These are phyloP conservation scores for Pteruthius melanotis DNA, from an alignment of 2,113 vertebrate genomes.

Conservation along the genomic window DNA sequence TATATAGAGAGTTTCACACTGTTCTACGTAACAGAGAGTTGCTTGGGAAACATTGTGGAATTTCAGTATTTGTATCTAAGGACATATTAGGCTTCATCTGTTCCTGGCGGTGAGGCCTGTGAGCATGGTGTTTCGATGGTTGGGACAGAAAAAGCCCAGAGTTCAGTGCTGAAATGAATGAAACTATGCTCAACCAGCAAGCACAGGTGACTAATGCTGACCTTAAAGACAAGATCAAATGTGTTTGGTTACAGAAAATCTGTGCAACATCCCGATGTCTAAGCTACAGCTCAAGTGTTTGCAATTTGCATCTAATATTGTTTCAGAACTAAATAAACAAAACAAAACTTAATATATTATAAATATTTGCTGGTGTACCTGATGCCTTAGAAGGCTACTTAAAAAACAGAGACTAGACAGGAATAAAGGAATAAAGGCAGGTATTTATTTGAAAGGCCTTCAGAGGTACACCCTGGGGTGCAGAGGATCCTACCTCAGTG, in stretches of 20 bases:
- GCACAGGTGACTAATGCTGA: background rate
- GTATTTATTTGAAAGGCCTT: too few species aligned
- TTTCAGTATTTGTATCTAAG: background rate
- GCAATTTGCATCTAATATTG: background rate
- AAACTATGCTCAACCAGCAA: background rate
- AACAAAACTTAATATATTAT: background rate
- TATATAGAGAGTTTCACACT: background rate
- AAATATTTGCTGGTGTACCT: background rate
- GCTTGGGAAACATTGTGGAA: background rate
- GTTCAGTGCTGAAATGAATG: background rate
- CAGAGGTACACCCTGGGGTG: too few species aligned
- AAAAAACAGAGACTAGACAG: too few species aligned
- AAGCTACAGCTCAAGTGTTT: background rate
- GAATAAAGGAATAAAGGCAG: too few species aligned
- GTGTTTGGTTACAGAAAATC: background rate
- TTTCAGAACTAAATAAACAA: background rate
- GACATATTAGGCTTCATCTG: background rate
- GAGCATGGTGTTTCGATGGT: fast-evolving
- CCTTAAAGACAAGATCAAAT: background rate
- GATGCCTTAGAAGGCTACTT: too few species aligned
- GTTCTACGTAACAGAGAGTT: background rate
- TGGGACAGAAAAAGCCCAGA: background rate
- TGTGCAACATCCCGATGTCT: background rate
- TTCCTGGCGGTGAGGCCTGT: background rate
- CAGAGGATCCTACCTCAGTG: too few species aligned